A percentile compares a stretch with the other conserved stretches of the same genome.
Conservation (phyloP, 2,888 invertebrate species). For the Sinopyrophorus schimmeli region DNA sequence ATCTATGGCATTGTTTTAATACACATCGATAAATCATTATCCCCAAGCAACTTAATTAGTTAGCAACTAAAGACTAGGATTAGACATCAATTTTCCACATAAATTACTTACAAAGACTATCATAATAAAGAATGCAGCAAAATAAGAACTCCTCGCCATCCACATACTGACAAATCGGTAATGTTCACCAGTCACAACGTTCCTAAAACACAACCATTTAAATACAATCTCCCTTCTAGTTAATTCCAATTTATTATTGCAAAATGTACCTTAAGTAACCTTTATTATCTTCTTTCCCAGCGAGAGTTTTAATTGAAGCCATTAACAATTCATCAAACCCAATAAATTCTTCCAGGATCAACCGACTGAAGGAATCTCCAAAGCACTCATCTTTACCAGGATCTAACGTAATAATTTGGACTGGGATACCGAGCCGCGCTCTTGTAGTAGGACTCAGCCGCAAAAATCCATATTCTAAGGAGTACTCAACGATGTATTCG, state of each 20-base stretch:
- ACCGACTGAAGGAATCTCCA: constrained; percentile 85
- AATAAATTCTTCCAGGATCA: constrained; percentile 88
- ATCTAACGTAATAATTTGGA: constrained; percentile 84
- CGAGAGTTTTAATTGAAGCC: constrained; percentile 93
- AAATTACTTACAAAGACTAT: constrained; percentile 90
- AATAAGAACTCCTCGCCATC: constrained; percentile 93
- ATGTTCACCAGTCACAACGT: constrained; percentile 97
- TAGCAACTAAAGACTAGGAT: too few species aligned
- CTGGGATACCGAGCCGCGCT: constrained; percentile 86
- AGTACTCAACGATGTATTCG: constrained; percentile 97
- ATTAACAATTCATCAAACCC: constrained; percentile 97
- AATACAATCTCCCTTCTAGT: too few species aligned
- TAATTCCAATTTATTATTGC: too few species aligned
- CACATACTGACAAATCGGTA: constrained; percentile 97
- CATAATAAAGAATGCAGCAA: constrained; percentile 97
- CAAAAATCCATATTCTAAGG: constrained; percentile 94
- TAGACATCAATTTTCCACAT: too few species aligned
- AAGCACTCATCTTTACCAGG: constrained; percentile 89
- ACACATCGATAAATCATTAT: too few species aligned
- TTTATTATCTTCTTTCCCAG: constrained; percentile 95
- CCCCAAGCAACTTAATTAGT: too few species aligned
- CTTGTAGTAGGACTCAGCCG: constrained; percentile 86
- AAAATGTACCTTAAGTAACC: constrained; percentile 80
- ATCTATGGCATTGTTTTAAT: too few species aligned
- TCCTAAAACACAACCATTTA: constrained; percentile 69